A percentile compares a stretch with the other conserved stretches of the same genome.
Conservation (phyloP, 1,140 invertebrate species). For the Euschistus heros region DNA sequence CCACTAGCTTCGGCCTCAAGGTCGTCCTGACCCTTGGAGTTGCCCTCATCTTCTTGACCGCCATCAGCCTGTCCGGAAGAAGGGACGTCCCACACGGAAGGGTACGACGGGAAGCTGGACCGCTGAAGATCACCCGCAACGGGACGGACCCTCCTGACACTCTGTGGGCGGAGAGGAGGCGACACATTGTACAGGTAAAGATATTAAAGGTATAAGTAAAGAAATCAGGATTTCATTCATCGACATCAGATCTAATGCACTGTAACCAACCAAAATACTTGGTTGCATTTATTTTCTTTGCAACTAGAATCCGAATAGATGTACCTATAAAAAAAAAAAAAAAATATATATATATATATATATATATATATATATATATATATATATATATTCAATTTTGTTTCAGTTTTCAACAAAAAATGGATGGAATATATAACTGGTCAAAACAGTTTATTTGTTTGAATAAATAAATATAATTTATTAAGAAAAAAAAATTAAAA, state of each 20-base stretch:
- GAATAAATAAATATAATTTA: too few relatives aligned
- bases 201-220: not conserved
- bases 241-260: not conserved
- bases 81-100: not conserved
- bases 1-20: not conserved
- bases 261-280: too few relatives aligned
- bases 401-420: too few relatives aligned
- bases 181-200: slow-evolving; percentile 21
- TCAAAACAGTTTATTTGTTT: too few relatives aligned
- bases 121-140: slow-evolving; percentile 11
- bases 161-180: slow-evolving; percentile 19
- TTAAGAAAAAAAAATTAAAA: too few relatives aligned
- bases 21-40: not conserved
- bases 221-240: not conserved
- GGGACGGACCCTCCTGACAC: slow-evolving; percentile 13
- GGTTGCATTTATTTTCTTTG: too few relatives aligned
- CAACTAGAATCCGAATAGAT: not conserved
- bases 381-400: slow-evolving; percentile 1
- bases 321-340: not conserved
- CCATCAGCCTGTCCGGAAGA: not conserved
- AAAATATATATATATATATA: not conserved
- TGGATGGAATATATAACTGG: too few relatives aligned
- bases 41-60: not conserved
- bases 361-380: slow-evolving; percentile 1
- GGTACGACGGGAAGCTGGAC: not conserved